Percentiles rank a stretch among this genome's conserved stretches.
Evolutionary conservation across 2,113 vertebrate genomes (phyloP).

Genomic region (Cyrtonyx montezumae): DNA sequence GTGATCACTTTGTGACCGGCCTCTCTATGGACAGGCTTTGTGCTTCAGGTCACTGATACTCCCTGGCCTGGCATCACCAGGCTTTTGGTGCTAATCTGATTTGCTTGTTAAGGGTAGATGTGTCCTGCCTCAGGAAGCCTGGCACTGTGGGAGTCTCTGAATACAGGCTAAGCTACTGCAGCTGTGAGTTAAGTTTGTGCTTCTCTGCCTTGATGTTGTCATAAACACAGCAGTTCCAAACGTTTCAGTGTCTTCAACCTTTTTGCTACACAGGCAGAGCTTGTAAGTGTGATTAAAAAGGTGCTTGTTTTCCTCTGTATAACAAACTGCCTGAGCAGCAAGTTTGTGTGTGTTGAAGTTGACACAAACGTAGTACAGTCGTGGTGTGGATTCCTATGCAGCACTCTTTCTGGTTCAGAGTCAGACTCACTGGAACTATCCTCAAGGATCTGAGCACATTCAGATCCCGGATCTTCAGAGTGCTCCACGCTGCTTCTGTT

Average conservation of each 20-base stretch:
- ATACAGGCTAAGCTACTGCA: background rate
- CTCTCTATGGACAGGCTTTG: background rate
- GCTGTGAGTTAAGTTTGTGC: background rate
- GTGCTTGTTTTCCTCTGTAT: background rate
- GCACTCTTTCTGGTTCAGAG: background rate
- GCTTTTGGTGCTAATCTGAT: background rate
- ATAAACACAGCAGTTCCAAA: slow-evolving; percentile 11
- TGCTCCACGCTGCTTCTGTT: background rate
- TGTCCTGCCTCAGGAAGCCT: background rate
- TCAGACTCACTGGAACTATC: background rate
- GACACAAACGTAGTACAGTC: background rate
- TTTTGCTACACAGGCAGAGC: background rate
- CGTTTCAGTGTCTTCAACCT: background rate
- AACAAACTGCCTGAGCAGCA: background rate
- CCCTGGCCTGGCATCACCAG: background rate
- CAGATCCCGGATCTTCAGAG: background rate
- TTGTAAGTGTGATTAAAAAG: slow-evolving; percentile 5
- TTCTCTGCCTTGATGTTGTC: background rate
- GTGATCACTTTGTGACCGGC: background rate
- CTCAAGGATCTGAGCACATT: background rate
- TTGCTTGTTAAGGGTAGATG: background rate
- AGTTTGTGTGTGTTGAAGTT: background rate
- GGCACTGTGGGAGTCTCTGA: background rate
- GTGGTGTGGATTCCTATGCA: background rate
- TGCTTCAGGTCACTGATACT: background rate